phyloP scores from a whole-genome alignment of 2,797 vertebrate species.

The Xenopus petersii region DNA sequence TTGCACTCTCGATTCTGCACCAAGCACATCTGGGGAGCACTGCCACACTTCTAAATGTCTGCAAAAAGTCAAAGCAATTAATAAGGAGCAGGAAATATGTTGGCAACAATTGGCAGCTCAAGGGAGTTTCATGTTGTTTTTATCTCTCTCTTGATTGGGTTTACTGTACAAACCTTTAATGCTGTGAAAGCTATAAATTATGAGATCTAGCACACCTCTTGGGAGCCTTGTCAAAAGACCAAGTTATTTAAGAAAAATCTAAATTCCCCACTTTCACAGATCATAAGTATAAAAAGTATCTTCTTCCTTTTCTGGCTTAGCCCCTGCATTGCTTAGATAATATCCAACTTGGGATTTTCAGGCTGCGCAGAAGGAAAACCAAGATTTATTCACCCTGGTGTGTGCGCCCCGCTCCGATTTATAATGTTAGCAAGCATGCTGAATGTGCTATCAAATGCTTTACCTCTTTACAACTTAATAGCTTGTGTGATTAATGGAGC shows the following conservation, averaged over 20 bases:
- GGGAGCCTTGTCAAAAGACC: slow-evolving; percentile 2
- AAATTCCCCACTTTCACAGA: slow-evolving; percentile 17
- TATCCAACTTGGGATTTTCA: slow-evolving; percentile 3
- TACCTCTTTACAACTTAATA: slow-evolving; percentile 3
- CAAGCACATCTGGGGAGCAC: not conserved
- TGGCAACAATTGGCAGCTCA: not conserved
- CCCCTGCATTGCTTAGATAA: slow-evolving; percentile 16
- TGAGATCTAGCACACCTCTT: not conserved
- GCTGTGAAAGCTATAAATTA: not conserved
- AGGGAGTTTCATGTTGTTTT: not conserved
- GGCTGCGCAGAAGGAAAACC: no score
- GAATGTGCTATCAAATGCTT: slow-evolving; percentile 7
- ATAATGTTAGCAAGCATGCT: slow-evolving; percentile 3
- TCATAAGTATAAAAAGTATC: slow-evolving; percentile 27
- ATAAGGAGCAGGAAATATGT: no score
- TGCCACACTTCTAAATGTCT: not conserved
- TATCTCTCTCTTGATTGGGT: not conserved
- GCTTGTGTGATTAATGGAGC: slow-evolving; percentile 17
- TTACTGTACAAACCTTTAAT: not conserved
- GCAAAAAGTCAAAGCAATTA: not conserved
- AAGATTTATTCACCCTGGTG: not conserved
- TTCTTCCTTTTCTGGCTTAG: slow-evolving; percentile 14
- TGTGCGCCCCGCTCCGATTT: slow-evolving; percentile 23
- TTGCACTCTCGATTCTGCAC: not conserved
- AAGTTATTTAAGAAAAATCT: slow-evolving; percentile 6